These are phyloP conservation scores for Diorhabda elongata DNA, from an alignment of 1,140 invertebrate genomes.

Conservation along the genomic window DNA sequence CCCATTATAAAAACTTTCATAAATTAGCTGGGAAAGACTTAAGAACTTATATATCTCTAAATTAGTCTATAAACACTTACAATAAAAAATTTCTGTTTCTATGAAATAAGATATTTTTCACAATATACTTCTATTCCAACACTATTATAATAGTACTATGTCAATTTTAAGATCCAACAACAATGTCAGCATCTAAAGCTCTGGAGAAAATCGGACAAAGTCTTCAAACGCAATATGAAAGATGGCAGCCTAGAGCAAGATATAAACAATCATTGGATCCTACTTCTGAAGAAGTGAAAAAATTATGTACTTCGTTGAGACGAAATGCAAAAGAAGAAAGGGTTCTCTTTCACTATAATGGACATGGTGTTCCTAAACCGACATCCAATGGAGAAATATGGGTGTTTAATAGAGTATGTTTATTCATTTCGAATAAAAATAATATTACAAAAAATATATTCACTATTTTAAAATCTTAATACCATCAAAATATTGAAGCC, in stretches of 20 bases:
- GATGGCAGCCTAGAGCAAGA: constrained; percentile 94
- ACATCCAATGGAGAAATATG: constrained; percentile 99
- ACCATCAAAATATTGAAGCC: too few relatives aligned
- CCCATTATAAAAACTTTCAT: too few relatives aligned
- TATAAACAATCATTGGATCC: constrained; percentile 97
- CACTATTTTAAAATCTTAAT: too few relatives aligned
- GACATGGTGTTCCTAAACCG: constrained; percentile 97
- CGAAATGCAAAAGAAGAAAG: constrained; percentile 98
- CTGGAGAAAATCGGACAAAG: constrained; percentile 87
- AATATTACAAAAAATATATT: too few relatives aligned
- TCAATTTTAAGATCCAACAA: constrained; percentile 63
- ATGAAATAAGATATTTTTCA: too few relatives aligned
- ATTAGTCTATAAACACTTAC: too few relatives aligned
- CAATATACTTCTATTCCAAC: too few relatives aligned
- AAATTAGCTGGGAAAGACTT: too few relatives aligned
- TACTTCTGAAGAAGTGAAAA: constrained; percentile 97
- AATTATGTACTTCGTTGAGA: constrained; percentile 90
- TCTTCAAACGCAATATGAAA: constrained; percentile 93
- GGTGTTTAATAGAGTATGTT: constrained; percentile 94
- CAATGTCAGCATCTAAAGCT: constrained; percentile 87
- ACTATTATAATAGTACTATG: too few relatives aligned
- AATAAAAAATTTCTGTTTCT: too few relatives aligned
- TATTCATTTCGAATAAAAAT: neutral
- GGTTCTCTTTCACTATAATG: constrained; percentile 99
- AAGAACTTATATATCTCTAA: too few relatives aligned